These are phyloP conservation scores for Calliphora vomitoria DNA, from an alignment of 2,888 invertebrate genomes.

Conservation along the genomic window DNA sequence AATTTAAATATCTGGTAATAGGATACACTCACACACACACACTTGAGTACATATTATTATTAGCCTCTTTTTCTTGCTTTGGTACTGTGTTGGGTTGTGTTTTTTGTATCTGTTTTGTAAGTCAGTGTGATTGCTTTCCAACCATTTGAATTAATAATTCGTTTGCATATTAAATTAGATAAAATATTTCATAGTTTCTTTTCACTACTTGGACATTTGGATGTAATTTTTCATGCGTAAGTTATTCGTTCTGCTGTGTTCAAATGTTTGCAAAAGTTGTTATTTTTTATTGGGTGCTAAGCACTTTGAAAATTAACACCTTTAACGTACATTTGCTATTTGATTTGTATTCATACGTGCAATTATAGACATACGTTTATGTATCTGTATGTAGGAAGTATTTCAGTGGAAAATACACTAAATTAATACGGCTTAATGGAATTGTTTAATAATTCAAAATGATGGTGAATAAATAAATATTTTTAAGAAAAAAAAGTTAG, in stretches of 20 bases:
- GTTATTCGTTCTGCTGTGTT: constrained; percentile 14
- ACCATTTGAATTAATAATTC: constrained; percentile 73
- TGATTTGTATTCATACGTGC: constrained; percentile 45
- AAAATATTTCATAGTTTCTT: constrained; percentile 66
- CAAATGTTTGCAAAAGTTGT: constrained; percentile 41
- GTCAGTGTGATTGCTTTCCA: constrained; percentile 71
- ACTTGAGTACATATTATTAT: background rate
- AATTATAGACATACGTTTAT: constrained; percentile 36
- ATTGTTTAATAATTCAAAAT: constrained; percentile 25
- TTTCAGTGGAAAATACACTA: background rate
- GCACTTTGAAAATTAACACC: constrained; percentile 73
- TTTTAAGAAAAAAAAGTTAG: no score
- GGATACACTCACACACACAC: constrained; percentile 47
- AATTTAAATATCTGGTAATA: constrained; percentile 61
- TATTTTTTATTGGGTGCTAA: constrained; percentile 74
- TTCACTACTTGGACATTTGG: constrained; percentile 34
- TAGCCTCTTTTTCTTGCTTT: background rate
- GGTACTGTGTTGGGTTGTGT: background rate
- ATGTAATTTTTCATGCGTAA: constrained; percentile 51
- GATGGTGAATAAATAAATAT: background rate
- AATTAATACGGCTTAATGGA: constrained; percentile 48
- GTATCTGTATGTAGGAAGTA: constrained; percentile 4
- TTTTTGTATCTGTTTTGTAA: background rate
- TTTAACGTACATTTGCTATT: constrained; percentile 37
- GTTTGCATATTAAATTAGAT: constrained; percentile 71